phyloP scores from a whole-genome alignment of 2,797 vertebrate species.

The Cirrhinus mrigala region DNA sequence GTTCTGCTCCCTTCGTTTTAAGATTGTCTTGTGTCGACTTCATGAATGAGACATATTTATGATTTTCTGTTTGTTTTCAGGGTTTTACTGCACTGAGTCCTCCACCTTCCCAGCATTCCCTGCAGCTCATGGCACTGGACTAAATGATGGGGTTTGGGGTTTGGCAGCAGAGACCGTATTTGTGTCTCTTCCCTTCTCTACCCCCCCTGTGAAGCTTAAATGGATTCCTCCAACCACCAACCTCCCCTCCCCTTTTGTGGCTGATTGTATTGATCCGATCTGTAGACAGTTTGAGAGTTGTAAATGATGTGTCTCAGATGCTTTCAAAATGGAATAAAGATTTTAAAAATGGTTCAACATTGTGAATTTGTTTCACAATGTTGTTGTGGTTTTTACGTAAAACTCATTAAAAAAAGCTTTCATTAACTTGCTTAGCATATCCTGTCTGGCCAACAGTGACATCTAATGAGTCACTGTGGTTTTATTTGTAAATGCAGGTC shows the following conservation, averaged over 20 bases:
- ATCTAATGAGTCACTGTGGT: not conserved
- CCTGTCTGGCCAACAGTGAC: not conserved
- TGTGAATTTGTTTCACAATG: not conserved
- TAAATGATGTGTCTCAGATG: slow-evolving; percentile 74
- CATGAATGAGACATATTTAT: no score
- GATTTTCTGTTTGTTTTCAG: slow-evolving; percentile 1
- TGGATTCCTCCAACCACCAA: slow-evolving; percentile 65
- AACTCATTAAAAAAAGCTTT: not conserved
- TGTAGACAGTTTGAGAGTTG: slow-evolving; percentile 71
- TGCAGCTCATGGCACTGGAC: slow-evolving; percentile 77
- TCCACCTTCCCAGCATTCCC: slow-evolving; percentile 82
- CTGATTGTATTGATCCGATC: slow-evolving; percentile 48
- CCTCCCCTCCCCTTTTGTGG: slow-evolving; percentile 13
- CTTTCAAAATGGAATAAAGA: slow-evolving; percentile 76
- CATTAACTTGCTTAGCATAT: not conserved
- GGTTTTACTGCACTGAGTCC: slow-evolving; percentile 81
- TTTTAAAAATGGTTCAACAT: slow-evolving; percentile 64
- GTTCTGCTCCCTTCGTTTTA: not conserved
- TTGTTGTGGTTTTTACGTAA: not conserved
- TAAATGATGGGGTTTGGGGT: slow-evolving; percentile 67
- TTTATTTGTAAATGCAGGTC: not conserved
- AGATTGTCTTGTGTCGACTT: not conserved
- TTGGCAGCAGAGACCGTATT: slow-evolving; percentile 67
- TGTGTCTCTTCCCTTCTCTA: slow-evolving; percentile 23
- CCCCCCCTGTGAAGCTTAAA: slow-evolving; percentile 61